Conservation (phyloP, 2,888 invertebrate species). For the Sminthurinus aureus region DNA sequence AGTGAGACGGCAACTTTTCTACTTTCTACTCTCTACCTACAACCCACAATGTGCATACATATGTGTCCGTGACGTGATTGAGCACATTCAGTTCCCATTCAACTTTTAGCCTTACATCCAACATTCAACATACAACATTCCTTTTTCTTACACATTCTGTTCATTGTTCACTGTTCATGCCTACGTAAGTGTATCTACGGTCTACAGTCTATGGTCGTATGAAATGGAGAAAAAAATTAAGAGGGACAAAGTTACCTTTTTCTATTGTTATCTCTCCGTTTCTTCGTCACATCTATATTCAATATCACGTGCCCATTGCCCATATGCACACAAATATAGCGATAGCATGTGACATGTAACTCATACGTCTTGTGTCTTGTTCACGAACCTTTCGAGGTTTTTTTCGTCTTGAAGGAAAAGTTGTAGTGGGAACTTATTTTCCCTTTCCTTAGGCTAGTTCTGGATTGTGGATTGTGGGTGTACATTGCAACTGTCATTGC, state of each 20-base stretch:
- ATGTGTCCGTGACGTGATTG: neutral
- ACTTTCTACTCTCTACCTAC: too few relatives aligned
- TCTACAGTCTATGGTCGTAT: neutral
- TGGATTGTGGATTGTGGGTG: neutral
- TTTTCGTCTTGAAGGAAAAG: too few relatives aligned
- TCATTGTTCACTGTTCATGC: neutral
- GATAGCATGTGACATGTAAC: too few relatives aligned
- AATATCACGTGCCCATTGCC: too few relatives aligned
- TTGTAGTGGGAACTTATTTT: conserved; percentile 19
- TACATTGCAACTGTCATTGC: neutral
- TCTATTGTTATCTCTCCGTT: neutral
- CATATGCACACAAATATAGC: too few relatives aligned
- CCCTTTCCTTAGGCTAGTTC: conserved; percentile 6
- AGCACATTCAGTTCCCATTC: neutral
- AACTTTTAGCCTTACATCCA: too few relatives aligned
- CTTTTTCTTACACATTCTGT: neutral
- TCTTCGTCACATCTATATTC: too few relatives aligned
- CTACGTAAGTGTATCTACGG: neutral
- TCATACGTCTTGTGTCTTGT: too few relatives aligned
- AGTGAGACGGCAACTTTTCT: neutral
- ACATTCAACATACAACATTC: too few relatives aligned
- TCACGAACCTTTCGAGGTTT: too few relatives aligned
- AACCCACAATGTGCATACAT: neutral
- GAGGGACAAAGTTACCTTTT: too few relatives aligned
- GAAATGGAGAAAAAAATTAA: neutral